Conservation (phyloP, 2,797 vertebrate species). For the Rousettus madagascariensis region DNA sequence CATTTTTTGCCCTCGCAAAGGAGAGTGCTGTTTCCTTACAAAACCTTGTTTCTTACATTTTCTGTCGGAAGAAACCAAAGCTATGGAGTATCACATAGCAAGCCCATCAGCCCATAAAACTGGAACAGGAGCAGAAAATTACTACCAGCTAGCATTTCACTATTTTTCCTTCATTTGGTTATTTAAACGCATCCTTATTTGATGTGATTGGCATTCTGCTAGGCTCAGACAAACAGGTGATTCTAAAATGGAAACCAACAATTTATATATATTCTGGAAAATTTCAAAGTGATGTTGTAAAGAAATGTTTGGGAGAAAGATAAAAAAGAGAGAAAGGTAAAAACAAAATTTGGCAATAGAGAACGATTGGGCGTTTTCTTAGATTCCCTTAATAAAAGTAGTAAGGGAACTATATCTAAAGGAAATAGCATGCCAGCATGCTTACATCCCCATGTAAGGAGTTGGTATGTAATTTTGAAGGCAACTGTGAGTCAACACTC, state of each 20-base stretch:
- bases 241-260: not conserved
- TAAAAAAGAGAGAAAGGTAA: not conserved
- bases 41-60: conserved; percentile 1
- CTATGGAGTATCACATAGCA: not conserved
- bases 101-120: not conserved
- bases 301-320: not conserved
- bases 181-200: not conserved
- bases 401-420: not conserved
- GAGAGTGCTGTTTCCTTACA: conserved; percentile 7
- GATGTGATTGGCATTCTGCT: not conserved
- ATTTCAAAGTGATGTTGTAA: not conserved
- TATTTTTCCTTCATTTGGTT: not conserved
- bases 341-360: not conserved
- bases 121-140: not conserved
- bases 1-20: not conserved
- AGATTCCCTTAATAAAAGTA: not conserved
- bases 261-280: not conserved
- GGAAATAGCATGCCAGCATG: not conserved
- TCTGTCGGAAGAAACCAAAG: not conserved
- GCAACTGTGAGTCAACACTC: not conserved
- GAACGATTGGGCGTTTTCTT: not conserved
- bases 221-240: not conserved
- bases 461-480: not conserved
- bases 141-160: not conserved
- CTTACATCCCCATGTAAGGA: not conserved